Conservation (phyloP, 2,888 invertebrate genomes). For the Noctua janthina region DNA sequence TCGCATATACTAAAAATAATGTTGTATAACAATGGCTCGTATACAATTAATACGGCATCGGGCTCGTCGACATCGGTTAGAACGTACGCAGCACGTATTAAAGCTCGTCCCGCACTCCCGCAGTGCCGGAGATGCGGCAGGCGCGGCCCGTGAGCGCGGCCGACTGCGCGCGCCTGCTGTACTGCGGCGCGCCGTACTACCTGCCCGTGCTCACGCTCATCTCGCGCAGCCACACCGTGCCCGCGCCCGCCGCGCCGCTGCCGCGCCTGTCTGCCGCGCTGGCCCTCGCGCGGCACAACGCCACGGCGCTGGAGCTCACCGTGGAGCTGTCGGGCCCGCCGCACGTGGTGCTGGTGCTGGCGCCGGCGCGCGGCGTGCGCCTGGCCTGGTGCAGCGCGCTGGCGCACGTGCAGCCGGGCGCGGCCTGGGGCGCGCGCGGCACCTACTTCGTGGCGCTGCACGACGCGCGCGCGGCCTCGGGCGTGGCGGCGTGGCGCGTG, state of each 20-base stretch:
- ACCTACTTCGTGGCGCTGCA: slow-evolving; percentile 78
- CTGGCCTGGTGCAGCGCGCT: slow-evolving; percentile 90
- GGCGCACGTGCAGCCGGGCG: slow-evolving; percentile 85
- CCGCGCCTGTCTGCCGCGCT: slow-evolving; percentile 71
- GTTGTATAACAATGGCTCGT: neutral
- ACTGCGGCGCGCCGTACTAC: slow-evolving; percentile 95
- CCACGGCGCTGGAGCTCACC: slow-evolving; percentile 28
- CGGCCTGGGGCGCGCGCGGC: slow-evolving; percentile 82
- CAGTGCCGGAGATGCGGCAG: slow-evolving; percentile 67
- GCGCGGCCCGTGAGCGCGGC: slow-evolving; percentile 90
- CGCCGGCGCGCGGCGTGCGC: slow-evolving; percentile 78
- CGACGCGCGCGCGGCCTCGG: slow-evolving; percentile 41
- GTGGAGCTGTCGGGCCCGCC: slow-evolving; percentile 16
- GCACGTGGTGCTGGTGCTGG: slow-evolving; percentile 84
- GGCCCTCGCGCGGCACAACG: slow-evolving; percentile 48
- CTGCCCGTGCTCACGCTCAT: slow-evolving; percentile 93
- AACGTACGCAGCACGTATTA: neutral
- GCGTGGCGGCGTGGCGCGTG: slow-evolving; percentile 21
- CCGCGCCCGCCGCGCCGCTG: slow-evolving; percentile 24
- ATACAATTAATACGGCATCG: neutral
- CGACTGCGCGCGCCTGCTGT: slow-evolving; percentile 92
- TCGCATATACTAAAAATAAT: too few relatives aligned
- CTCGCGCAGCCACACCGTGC: slow-evolving; percentile 14
- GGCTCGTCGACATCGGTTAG: neutral
- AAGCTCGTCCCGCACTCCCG: neutral